Base-by-base conservation (phyloP, 2,888 invertebrate genomes). In the Polia nebulosa region DNA sequence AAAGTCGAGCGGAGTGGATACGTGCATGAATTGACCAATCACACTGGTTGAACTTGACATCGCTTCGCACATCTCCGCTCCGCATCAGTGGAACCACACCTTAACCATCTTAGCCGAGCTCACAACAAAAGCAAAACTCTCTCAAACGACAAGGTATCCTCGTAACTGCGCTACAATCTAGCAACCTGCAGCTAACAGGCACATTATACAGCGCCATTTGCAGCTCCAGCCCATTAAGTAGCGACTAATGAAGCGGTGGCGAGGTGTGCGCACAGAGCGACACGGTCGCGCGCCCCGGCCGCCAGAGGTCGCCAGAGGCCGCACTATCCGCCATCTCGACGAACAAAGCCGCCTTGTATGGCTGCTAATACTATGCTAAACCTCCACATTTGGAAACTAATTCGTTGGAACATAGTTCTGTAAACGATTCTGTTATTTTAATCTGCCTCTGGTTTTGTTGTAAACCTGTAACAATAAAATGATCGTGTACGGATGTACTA, bases 161-260 rank as follows among this genome's bases (percentile, higher is more conserved):
- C 13, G 1, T 51, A 51, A 25, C 51, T 70, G 29, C 15, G 29
- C 20, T 32, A 63, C 41, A 32, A 55, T 45, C 36, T 78, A 52
- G 49, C 36, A 32, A 51, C 29, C 51, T 51, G n/a, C 51, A 25
- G n/a, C n/a, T 64, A 65, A 57, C 55, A 61, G 32, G 15, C 25
- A 51, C 49, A 44, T 29, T 62, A 32, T 41, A 57, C 44, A 52
- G 47, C n/a, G 51, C 61, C 57, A 66, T 72, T 74, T 58, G 58
- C 66, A 64, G 53, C 29, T 15, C 1, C 32, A 52, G 34, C 20
- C 51, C 49, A 78, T 75, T 67, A 76, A 57, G 57, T 58, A 45
- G 34, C 45, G 29, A 9, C 32, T 3, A 83, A 83, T 84, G 78
- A 84, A 82, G 83, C 71, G 69, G 74, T 72, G 53, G 36, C 17